Base-by-base conservation (phyloP, 2,797 vertebrate genomes). In the Carduelis carduelis region DNA sequence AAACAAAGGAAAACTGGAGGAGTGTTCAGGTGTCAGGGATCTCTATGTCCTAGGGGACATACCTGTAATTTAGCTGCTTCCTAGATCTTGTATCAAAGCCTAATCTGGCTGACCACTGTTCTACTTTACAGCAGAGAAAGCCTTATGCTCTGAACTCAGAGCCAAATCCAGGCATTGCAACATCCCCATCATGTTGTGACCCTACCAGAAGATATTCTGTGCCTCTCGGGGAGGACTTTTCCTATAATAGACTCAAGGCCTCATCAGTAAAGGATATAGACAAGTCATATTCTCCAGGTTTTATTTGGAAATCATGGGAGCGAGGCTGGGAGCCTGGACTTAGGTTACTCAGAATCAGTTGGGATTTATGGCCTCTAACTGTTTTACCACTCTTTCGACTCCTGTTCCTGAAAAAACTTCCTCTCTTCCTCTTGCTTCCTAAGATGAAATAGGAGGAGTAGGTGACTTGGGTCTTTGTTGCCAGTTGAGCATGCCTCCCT, bases 31-130 rank as follows among this genome's bases (percentile, higher is more conserved):
- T 41, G 7, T 34, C 24, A 8, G 12, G 14, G 19, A 71, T 64
- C 32, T 49, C 2, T 74, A 0, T 2, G 2, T 56, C 37, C 4
- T 52, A 65, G 23, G 4, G 13, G 7, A 77, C 1, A 2, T 57
- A 7, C 19, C 55, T 65, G 20, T 23, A 70, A 26, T 82, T 75
- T 26, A 64, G 13, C 9, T 66, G 35, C 65, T 93, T 88, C 22
- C n/a, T 17, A 68, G 28, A n/a, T 64, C 26, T 70, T 49, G 7
- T 49, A 19, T 69, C 30, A 23, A 21, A 8, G 2, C 12, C 52
- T 71, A 53, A 39, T 32, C 14, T 81, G 17, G 5, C 7, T 80
- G 44, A 77, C 21, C 41, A 32, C 55, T 39, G 3, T 30, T 46
- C 32, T 2, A 30, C 10, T 47, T n/a, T 32, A 27, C 34, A 41